Evolutionary conservation across 1,140 invertebrate species (phyloP), one percentile per base, ranked within the genome.

Genomic region (Drosophila persimilis): DNA sequence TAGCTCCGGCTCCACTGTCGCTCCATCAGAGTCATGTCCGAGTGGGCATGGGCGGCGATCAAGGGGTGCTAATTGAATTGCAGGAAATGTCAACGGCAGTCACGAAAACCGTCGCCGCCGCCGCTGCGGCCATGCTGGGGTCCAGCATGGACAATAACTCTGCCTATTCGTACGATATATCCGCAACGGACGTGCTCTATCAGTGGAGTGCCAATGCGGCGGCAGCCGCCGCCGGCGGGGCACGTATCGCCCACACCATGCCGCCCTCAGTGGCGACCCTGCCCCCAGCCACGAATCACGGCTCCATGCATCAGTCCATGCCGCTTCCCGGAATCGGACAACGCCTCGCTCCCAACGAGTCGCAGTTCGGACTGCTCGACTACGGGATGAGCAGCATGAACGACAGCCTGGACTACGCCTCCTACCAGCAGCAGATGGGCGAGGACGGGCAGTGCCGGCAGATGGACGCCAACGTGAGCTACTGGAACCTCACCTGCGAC

Each of bases 401-500:
- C 29, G 60, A 62, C 6, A 80, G 67, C 47, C 48, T 84, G 11
- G 79, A 89, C 65, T 77, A 81, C 15, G 55, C 73, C 44, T 52
- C 50, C 44, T 77, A 74, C 48, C 81, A 85, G 53, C 80, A 85
- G 47, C 66, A 74, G 11, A 22, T 69, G 57, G 61, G 3, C 35
- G 48, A 39, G 35, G 35, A 46, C 48, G 58, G 24, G 0, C 46
- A 46, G 1, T 89, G 85, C 50, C 75, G 76, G 8, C 69, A 54
- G 6, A 5, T 60, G 55, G 73, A 79, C 15, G 59, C 39, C 7
- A 80, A 77, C 7, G 24, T 75, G 46, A 70, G 72, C 64, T 91
- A 91, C 52, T 79, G 81, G 79, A 91, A 91, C 55, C 60, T 91
- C 13, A 91, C 90, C 39, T 91, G 90, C 67, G 90, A 91, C 39